These are phyloP conservation scores for Eupithecia dodoneata DNA, from an alignment of 2,888 invertebrate species.

Conservation along the genomic window DNA sequence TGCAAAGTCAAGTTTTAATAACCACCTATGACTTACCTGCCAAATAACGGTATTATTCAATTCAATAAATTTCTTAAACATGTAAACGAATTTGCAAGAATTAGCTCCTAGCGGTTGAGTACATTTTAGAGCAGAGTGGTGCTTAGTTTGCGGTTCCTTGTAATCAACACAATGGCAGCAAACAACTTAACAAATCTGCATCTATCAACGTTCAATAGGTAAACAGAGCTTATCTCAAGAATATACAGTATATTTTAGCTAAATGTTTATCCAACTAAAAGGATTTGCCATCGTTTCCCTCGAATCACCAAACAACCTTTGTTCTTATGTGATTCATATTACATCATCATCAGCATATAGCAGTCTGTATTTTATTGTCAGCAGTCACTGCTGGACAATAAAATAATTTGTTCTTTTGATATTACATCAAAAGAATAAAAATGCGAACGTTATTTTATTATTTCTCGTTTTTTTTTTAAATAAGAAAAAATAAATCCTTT, in stretches of 20 bases:
- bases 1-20: neutral
- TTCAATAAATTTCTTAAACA: neutral
- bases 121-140: slow-evolving; percentile 5
- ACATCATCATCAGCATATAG: no score
- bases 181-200: slow-evolving; percentile 51
- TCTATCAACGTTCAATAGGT: slow-evolving; percentile 60
- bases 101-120: neutral
- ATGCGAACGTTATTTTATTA: no score
- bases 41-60: neutral
- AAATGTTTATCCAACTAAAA: slow-evolving; percentile 77
- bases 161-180: slow-evolving; percentile 19
- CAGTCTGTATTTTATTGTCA: no score
- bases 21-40: neutral
- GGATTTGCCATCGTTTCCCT: slow-evolving; percentile 60
- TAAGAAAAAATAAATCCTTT: no score
- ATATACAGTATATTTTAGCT: slow-evolving; percentile 59
- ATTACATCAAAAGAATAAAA: no score
- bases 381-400: no score
- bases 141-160: slow-evolving; percentile 17
- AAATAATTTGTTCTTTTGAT: no score
- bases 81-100: neutral
- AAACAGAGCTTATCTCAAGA: slow-evolving; percentile 69
- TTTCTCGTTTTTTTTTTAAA: no score
- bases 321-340: no score
- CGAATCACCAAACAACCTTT: neutral